Conservation (phyloP, 2,113 vertebrate species). For the Myotis lucifugus region DNA sequence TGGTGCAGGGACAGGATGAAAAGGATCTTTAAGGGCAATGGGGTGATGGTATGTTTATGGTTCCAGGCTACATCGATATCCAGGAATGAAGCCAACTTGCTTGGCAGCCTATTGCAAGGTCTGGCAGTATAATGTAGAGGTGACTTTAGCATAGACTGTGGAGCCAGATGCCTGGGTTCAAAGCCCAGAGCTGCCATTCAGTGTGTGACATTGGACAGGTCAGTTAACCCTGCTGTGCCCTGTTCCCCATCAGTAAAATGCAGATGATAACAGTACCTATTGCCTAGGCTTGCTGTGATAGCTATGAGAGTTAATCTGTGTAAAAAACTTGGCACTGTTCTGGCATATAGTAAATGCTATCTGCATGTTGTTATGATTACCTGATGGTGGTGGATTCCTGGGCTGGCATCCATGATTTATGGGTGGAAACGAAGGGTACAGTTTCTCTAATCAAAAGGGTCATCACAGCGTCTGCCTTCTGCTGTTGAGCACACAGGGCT, state of each 20-base stretch:
- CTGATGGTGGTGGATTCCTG: not conserved
- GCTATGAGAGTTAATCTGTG: not conserved
- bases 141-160: not conserved
- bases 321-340: not conserved
- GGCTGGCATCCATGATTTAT: not conserved
- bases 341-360: not conserved
- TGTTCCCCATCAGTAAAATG: not conserved
- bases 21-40: not conserved
- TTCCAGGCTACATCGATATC: not conserved
- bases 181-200: not conserved
- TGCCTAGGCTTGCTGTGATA: not conserved
- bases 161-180: not conserved
- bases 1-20: not conserved
- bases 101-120: not conserved
- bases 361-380: not conserved
- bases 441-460: slow-evolving; percentile 23
- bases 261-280: not conserved
- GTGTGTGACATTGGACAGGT: not conserved
- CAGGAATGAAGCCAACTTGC: not conserved
- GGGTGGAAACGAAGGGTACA: not conserved
- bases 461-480: not conserved
- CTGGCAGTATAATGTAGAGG: not conserved
- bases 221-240: not conserved
- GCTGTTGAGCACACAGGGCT: not conserved
- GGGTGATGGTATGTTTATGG: not conserved